Conservation (phyloP, 1,140 invertebrate species). For the Drosophila sechellia region DNA sequence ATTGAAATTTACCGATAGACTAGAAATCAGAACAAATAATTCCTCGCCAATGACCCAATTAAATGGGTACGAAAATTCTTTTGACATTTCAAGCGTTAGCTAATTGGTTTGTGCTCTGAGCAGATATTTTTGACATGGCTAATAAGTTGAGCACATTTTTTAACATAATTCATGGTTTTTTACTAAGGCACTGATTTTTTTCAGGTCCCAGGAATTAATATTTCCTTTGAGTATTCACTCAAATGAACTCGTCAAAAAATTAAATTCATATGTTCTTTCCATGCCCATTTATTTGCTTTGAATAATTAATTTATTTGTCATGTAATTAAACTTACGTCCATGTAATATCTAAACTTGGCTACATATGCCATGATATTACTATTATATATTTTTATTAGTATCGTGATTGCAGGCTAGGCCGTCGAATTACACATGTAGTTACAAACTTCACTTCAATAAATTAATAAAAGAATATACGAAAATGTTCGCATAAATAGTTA, state of each 20-base stretch:
- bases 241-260: background rate
- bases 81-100: conserved; percentile 22
- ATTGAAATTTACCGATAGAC: conserved; percentile 5
- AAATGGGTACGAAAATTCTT: conserved; percentile 1
- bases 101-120: conserved; percentile 14
- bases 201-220: background rate
- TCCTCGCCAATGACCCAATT: conserved; percentile 1
- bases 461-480: background rate
- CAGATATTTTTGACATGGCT: conserved; percentile 7
- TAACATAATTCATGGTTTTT: background rate
- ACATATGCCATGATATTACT: no score
- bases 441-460: background rate
- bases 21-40: conserved; percentile 17
- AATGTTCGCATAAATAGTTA: background rate
- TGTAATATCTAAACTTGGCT: no score
- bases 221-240: background rate
- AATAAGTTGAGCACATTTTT: conserved; percentile 5
- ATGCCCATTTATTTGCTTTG: no score
- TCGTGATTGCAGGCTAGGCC: no score
- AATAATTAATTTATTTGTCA: no score
- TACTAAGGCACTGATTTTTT: background rate
- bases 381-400: no score
- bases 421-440: background rate
- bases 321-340: no score
- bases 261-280: no score